These are phyloP conservation scores for Taurulus bubalis DNA, from an alignment of 2,113 vertebrate species.

Conservation along the genomic window DNA sequence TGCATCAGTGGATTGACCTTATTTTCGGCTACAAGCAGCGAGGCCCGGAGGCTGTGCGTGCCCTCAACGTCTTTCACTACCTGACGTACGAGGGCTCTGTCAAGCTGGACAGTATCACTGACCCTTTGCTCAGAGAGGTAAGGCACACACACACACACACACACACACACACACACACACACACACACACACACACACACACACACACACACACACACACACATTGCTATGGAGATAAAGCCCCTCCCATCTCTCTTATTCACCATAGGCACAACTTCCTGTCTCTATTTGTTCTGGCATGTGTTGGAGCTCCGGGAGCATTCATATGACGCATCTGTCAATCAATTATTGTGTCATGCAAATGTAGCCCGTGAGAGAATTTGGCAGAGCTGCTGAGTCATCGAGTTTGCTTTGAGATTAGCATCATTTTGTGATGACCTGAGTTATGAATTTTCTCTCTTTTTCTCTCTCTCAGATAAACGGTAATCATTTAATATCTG, in stretches of 20 bases:
- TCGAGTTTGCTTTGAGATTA: slow-evolving; percentile 31
- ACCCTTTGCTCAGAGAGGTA: slow-evolving; percentile 94
- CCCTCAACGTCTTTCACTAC: slow-evolving; percentile 98
- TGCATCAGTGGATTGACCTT: slow-evolving; percentile 99
- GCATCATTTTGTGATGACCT: slow-evolving; percentile 28
- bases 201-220: neutral
- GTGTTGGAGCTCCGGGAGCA: slow-evolving; percentile 47
- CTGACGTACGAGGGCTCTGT: slow-evolving; percentile 96
- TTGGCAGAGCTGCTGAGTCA: slow-evolving; percentile 63
- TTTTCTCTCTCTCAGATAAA: slow-evolving; percentile 17
- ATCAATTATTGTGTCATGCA: slow-evolving; percentile 68
- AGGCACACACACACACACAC: slow-evolving; percentile 52
- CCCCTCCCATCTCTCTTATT: slow-evolving; percentile 7
- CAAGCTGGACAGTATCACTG: slow-evolving; percentile 92
- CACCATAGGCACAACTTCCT: slow-evolving; percentile 54
- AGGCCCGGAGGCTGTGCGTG: slow-evolving; percentile 95
- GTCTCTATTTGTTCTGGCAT: slow-evolving; percentile 58
- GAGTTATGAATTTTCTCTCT: slow-evolving; percentile 30
- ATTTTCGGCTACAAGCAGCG: slow-evolving; percentile 99
- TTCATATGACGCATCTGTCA: slow-evolving; percentile 63
- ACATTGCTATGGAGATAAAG: slow-evolving; percentile 47
- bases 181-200: too few species aligned
- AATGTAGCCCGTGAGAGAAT: slow-evolving; percentile 57
- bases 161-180: neutral
- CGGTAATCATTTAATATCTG: slow-evolving; percentile 30